Percentiles rank a stretch among this genome's conserved stretches.
These are phyloP conservation scores for Labrus mixtus DNA, from an alignment of 2,113 vertebrate species.

Conservation along the genomic window DNA sequence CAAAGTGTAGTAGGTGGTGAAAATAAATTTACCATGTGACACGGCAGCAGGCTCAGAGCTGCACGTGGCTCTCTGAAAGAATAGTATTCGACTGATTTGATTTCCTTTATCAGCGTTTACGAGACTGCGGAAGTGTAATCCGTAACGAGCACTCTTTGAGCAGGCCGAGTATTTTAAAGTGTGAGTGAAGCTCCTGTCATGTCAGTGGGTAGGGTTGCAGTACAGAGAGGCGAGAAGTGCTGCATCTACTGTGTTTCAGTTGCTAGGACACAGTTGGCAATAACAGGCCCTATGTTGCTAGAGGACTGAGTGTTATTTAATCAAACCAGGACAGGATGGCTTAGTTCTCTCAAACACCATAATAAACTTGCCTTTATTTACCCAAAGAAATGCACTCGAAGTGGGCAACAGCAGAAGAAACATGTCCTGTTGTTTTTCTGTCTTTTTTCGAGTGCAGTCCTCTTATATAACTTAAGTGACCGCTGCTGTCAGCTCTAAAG, in stretches of 20 bases:
- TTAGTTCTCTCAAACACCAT: constrained; percentile 36
- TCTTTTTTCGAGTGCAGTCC: not conserved
- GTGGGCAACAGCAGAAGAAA: constrained; percentile 20
- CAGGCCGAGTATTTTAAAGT: not conserved
- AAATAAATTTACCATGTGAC: constrained; percentile 1
- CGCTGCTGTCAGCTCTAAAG: constrained; percentile 11
- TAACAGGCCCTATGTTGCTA: constrained; percentile 72
- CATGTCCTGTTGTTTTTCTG: constrained; percentile 2
- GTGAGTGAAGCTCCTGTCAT: constrained; percentile 27
- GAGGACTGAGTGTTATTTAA: constrained; percentile 63
- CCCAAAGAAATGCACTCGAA: constrained; percentile 16
- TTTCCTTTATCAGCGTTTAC: not conserved
- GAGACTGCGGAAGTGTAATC: not conserved
- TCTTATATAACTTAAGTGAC: constrained; percentile 1
- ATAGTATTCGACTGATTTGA: no score
- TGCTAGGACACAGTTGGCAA: constrained; percentile 81
- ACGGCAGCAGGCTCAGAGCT: not conserved
- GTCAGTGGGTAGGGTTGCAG: constrained; percentile 50
- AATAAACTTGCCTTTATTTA: constrained; percentile 40
- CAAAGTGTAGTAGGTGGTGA: not conserved
- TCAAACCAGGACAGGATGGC: constrained; percentile 46
- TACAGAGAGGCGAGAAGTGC: constrained; percentile 38
- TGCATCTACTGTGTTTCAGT: constrained; percentile 68
- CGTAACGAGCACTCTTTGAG: constrained; percentile 21
- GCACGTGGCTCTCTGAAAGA: not conserved